Conservation (phyloP, 2,113 vertebrate species). For the Ahaetulla prasina region DNA sequence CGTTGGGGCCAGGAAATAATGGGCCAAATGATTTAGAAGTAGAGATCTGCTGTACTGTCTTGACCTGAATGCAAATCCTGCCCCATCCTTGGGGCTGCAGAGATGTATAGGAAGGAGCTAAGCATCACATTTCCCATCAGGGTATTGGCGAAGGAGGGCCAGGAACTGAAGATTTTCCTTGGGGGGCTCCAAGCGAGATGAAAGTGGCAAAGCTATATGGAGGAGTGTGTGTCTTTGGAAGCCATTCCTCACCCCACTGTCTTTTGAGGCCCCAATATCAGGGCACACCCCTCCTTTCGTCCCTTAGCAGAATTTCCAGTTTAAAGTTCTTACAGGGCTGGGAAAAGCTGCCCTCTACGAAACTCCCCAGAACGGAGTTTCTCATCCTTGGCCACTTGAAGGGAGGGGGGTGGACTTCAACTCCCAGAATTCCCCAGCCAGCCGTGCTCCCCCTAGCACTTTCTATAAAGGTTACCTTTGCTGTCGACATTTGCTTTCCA, state of each 20-base stretch:
- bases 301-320: not conserved
- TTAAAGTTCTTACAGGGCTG: not conserved
- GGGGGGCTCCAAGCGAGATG: not conserved
- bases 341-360: not conserved
- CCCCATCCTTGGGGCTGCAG: not conserved
- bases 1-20: not conserved
- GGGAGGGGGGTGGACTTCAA: too few relatives aligned
- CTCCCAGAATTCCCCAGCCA: not conserved
- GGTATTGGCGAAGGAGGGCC: not conserved
- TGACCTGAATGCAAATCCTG: too few relatives aligned
- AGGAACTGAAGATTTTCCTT: not conserved
- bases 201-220: not conserved
- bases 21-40: not conserved
- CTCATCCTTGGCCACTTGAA: too few relatives aligned
- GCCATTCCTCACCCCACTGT: not conserved
- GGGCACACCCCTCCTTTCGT: not conserved
- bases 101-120: not conserved
- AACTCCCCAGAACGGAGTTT: not conserved
- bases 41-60: not conserved
- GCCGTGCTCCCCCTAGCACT: not conserved
- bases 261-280: not conserved
- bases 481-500: not conserved
- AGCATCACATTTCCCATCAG: not conserved
- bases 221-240: not conserved
- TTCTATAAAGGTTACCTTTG: not conserved